Conservation (phyloP, 2,113 vertebrate genomes). For the Steatornis caripensis region DNA sequence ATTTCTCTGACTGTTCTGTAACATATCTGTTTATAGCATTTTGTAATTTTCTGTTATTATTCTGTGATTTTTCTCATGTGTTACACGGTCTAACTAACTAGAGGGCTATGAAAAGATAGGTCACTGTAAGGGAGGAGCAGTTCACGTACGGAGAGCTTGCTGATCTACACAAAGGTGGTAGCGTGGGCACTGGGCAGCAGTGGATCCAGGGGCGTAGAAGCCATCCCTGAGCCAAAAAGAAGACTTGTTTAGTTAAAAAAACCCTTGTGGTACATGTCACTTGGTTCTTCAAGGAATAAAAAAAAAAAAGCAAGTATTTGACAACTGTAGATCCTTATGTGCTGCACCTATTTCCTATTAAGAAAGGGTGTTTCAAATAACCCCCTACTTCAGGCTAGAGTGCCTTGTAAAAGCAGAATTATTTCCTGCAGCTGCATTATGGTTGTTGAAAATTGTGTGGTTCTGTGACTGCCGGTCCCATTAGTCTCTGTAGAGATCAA, state of each 20-base stretch:
- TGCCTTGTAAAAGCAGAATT: neutral
- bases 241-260: neutral
- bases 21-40: neutral
- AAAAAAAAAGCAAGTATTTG: neutral
- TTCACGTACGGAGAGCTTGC: neutral
- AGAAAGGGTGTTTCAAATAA: neutral
- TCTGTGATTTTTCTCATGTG: neutral
- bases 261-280: rapidly evolving
- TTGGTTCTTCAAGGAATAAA: neutral
- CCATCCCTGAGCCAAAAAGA: neutral
- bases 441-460: neutral
- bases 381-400: neutral
- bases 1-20: neutral
- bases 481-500: neutral
- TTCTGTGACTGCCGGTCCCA: neutral
- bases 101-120: neutral
- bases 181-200: neutral
- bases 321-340: neutral
- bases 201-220: neutral
- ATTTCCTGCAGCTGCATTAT: neutral
- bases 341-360: neutral
- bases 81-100: neutral
- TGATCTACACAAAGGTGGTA: neutral
- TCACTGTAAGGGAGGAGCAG: neutral
- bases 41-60: neutral